phyloP scores from a whole-genome alignment of 1,140 invertebrate species.

The Phthorimaea operculella region DNA sequence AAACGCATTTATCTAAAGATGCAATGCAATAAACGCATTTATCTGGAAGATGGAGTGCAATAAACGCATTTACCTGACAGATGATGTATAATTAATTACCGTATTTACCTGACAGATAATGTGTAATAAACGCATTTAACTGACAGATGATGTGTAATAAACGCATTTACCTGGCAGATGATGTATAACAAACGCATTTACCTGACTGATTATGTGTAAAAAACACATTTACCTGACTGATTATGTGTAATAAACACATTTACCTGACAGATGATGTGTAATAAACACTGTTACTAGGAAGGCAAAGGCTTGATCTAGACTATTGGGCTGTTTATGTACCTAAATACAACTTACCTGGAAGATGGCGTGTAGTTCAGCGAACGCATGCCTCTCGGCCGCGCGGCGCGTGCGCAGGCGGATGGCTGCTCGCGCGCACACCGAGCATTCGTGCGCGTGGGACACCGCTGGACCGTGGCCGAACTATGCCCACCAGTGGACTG shows the following conservation, averaged over 20 bases:
- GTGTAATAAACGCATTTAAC: constrained; percentile 83
- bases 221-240: too few relatives aligned
- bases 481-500: neutral
- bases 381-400: constrained; percentile 79
- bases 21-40: too few relatives aligned
- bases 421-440: constrained; percentile 77
- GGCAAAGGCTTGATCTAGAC: constrained; percentile 79
- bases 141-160: neutral
- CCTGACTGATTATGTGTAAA: too few relatives aligned
- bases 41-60: constrained; percentile 74
- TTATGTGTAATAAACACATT: too few relatives aligned
- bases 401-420: constrained; percentile 77
- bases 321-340: too few relatives aligned
- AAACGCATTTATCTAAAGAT: too few relatives aligned
- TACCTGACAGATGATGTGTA: too few relatives aligned
- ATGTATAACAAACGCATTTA: too few relatives aligned
- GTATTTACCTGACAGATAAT: too few relatives aligned
- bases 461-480: constrained; percentile 88
- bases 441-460: constrained; percentile 82
- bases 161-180: constrained; percentile 67
- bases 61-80: too few relatives aligned
- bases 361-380: constrained; percentile 76
- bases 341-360: constrained; percentile 61
- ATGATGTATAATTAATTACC: too few relatives aligned
- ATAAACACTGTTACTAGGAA: constrained; percentile 63